Percentiles rank a stretch among this genome's conserved stretches.
phyloP scores from a whole-genome alignment of 1,140 invertebrate genomes.

The Leucophenga varia region DNA sequence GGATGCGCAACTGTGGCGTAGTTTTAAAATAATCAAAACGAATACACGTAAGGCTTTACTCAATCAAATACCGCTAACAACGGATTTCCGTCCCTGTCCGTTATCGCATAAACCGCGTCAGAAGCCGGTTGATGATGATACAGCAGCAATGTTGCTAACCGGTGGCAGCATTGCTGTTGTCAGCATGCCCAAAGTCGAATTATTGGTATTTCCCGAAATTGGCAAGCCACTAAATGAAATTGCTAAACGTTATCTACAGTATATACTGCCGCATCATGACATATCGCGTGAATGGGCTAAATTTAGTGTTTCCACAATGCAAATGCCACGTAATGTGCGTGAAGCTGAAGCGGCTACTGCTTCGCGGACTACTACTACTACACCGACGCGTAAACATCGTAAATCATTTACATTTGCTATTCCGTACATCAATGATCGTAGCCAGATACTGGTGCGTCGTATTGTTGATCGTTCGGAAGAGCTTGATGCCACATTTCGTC shows the following conservation, averaged over 20 bases:
- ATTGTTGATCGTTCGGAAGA: conserved; percentile 48
- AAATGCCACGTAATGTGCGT: conserved; percentile 21
- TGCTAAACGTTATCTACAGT: conserved; percentile 49
- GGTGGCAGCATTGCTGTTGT: conserved; percentile 50
- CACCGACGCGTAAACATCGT: too few relatives aligned
- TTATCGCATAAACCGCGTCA: conserved; percentile 43
- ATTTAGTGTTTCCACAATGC: conserved; percentile 50
- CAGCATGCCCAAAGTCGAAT: conserved; percentile 44
- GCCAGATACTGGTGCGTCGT: conserved; percentile 43
- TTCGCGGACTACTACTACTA: conserved; percentile 9
- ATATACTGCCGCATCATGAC: conserved; percentile 46
- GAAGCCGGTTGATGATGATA: conserved; percentile 42
- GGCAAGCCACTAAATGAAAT: conserved; percentile 42
- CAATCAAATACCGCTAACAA: conserved; percentile 32
- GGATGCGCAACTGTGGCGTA: conserved; percentile 20
- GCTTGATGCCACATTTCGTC: conserved; percentile 33
- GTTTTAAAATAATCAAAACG: conserved; percentile 30
- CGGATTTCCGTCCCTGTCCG: conserved; percentile 42
- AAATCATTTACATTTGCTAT: conserved; percentile 49
- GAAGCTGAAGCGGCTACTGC: conserved; percentile 26
- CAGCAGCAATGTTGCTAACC: conserved; percentile 34
- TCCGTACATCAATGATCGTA: conserved; percentile 50
- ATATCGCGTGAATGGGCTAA: conserved; percentile 53
- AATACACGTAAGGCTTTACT: conserved; percentile 21
- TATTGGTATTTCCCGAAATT: conserved; percentile 45